Evolutionary conservation across 2,113 vertebrate species (phyloP).

Genomic region (Pitta sordida): DNA sequence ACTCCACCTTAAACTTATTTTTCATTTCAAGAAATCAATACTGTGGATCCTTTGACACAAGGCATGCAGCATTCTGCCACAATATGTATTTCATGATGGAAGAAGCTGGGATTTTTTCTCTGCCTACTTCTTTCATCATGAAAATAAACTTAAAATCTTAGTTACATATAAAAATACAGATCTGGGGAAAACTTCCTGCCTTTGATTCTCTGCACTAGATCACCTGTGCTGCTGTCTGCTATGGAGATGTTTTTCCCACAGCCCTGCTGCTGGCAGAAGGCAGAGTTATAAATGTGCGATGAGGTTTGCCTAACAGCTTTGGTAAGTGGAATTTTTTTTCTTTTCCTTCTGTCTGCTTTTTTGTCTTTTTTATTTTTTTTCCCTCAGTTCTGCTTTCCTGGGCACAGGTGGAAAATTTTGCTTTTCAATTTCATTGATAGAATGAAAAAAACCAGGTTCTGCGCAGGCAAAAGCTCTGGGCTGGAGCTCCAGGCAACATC

Average conservation of each 20-base stretch:
- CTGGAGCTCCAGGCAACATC: background rate
- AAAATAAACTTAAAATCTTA: background rate
- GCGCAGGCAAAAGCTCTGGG: background rate
- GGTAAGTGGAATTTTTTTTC: background rate
- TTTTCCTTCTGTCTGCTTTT: background rate
- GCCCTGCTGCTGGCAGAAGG: background rate
- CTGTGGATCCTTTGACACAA: conserved; percentile 60
- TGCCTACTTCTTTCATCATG: background rate
- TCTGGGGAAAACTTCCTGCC: background rate
- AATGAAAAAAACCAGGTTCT: background rate
- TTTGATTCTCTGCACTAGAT: background rate
- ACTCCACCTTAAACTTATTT: conserved; percentile 65
- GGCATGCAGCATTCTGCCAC: conserved; percentile 33
- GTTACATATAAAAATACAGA: background rate
- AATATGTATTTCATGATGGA: conserved; percentile 20
- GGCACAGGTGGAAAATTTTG: background rate
- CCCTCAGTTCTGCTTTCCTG: background rate
- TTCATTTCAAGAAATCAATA: conserved; percentile 67
- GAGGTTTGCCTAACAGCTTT: background rate
- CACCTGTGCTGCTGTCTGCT: background rate
- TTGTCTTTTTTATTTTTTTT: background rate
- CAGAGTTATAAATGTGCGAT: background rate
- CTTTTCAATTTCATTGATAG: background rate
- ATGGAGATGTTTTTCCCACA: background rate
- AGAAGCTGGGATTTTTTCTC: background rate